These are phyloP conservation scores for Lepidurus couesii DNA, from an alignment of 1,140 invertebrate species.

Conservation along the genomic window DNA sequence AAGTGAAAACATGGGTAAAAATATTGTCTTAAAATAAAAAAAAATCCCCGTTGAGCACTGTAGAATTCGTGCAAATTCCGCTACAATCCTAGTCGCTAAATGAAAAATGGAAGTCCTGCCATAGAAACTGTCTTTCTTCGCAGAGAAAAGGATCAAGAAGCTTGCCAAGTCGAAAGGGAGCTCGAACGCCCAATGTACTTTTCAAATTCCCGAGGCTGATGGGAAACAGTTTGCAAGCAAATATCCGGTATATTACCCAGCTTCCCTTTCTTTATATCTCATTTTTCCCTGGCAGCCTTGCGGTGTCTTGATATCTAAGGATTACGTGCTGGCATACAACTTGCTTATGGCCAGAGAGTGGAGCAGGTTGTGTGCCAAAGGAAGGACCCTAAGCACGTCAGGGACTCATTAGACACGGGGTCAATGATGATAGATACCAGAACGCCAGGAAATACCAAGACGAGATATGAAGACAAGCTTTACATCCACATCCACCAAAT, in stretches of 20 bases:
- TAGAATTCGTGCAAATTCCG: no score
- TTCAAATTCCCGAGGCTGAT: not conserved
- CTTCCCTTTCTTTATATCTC: not conserved
- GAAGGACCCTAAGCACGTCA: not conserved
- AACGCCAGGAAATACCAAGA: conserved; percentile 12
- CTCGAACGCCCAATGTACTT: not conserved
- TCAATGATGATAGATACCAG: conserved; percentile 10
- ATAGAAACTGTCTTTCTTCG: no score
- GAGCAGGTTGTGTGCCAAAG: conserved; percentile 6
- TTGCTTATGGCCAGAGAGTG: not conserved
- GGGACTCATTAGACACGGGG: conserved; percentile 13
- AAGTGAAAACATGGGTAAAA: no score
- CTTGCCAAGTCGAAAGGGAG: not conserved
- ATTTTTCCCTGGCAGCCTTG: not conserved
- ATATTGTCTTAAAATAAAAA: no score
- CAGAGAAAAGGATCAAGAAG: not conserved
- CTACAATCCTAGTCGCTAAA: no score
- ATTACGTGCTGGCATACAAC: not conserved
- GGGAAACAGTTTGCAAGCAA: conserved; percentile 18
- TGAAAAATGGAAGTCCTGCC: no score
- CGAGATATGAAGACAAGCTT: conserved; percentile 12
- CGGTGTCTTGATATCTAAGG: not conserved
- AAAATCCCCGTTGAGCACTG: no score
- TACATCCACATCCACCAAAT: not conserved
- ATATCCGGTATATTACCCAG: not conserved